These are phyloP conservation scores for Sclerurus mexicanus DNA, from an alignment of 2,113 vertebrate species.

Conservation along the genomic window DNA sequence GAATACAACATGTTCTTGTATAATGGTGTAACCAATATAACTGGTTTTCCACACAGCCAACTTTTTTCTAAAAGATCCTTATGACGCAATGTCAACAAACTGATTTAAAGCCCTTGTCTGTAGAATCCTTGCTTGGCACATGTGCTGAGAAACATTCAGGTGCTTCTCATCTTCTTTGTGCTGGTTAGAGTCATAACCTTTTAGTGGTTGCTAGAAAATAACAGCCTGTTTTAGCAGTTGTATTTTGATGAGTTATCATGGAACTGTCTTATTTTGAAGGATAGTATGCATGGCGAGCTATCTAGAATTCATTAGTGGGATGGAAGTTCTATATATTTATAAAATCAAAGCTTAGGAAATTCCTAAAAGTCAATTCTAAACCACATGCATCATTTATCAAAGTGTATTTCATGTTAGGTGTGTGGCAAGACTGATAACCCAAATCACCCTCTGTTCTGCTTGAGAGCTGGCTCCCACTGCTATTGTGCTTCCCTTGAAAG, in stretches of 20 bases:
- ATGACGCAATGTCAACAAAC: neutral
- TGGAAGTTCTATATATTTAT: neutral
- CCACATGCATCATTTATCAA: neutral
- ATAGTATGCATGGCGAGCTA: neutral
- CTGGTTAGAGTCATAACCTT: neutral
- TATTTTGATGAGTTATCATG: neutral
- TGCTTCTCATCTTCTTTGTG: neutral
- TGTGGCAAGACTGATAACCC: neutral
- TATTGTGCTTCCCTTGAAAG: neutral
- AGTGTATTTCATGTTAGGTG: neutral
- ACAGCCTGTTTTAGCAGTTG: neutral
- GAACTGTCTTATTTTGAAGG: neutral
- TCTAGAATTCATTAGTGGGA: neutral
- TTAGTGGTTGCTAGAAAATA: neutral
- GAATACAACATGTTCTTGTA: neutral
- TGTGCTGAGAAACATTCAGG: neutral
- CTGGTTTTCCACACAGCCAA: neutral
- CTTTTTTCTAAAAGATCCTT: neutral
- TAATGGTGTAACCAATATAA: neutral
- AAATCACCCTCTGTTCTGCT: neutral
- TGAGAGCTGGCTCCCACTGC: neutral
- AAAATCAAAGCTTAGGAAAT: neutral
- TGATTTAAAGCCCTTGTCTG: neutral
- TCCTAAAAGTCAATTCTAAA: neutral
- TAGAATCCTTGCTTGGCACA: neutral